A percentile compares a stretch with the other conserved stretches of the same genome.
phyloP scores from a whole-genome alignment of 2,888 invertebrate species.

The Dasysyrphus albostriatus region DNA sequence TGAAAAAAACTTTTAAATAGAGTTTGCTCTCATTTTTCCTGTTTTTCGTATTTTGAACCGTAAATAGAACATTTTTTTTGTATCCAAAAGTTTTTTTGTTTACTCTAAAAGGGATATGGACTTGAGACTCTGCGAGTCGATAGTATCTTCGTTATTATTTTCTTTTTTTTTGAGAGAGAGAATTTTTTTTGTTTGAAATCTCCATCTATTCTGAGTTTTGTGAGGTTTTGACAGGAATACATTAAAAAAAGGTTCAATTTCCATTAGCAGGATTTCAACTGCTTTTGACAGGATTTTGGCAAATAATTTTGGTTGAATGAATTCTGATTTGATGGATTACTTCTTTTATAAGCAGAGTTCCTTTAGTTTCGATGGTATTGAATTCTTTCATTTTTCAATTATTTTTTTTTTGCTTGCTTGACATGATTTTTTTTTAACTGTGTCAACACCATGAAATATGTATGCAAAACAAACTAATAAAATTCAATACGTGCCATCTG shows the following conservation, averaged over 20 bases:
- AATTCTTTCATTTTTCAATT: background rate
- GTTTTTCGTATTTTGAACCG: slow-evolving; percentile 49
- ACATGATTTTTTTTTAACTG: background rate
- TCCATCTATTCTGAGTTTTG: background rate
- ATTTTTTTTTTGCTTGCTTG: background rate
- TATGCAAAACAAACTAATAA: background rate
- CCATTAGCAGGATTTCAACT: slow-evolving; percentile 1
- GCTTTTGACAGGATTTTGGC: slow-evolving; percentile 5
- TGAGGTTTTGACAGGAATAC: background rate
- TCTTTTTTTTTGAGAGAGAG: background rate
- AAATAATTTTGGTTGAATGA: slow-evolving; percentile 8
- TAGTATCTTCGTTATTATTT: background rate
- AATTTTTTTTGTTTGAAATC: background rate
- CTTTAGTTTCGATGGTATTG: background rate
- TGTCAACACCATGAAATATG: background rate
- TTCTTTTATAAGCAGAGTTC: background rate
- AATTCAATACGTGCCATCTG: slow-evolving; percentile 29
- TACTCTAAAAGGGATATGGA: slow-evolving; percentile 1
- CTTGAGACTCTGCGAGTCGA: background rate
- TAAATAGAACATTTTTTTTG: background rate
- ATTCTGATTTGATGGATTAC: background rate
- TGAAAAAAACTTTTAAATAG: slow-evolving; percentile 62
- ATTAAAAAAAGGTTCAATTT: background rate
- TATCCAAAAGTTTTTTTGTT: slow-evolving; percentile 6
- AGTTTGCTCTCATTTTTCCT: slow-evolving; percentile 53